Evolutionary conservation across 1,140 invertebrate genomes (phyloP).

Genomic region (Aphelenchoides besseyi): DNA sequence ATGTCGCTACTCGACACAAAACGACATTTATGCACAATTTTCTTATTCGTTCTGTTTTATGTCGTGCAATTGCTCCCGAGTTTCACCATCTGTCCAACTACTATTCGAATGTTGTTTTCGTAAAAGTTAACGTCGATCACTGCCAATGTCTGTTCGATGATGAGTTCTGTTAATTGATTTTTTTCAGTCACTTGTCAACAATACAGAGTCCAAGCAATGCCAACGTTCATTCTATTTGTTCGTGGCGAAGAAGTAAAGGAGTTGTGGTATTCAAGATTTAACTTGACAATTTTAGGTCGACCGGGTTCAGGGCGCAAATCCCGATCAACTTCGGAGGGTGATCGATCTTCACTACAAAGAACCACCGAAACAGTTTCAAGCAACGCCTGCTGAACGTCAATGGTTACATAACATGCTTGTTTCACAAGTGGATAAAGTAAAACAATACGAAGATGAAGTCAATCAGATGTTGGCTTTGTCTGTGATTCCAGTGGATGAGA

Average conservation of each 20-base stretch:
- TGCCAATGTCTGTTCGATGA: constrained; percentile 32
- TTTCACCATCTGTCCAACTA: constrained; percentile 42
- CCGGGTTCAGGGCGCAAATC: constrained; percentile 34
- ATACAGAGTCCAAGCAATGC: constrained; percentile 49
- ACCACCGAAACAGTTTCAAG: constrained; percentile 27
- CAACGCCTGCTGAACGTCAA: constrained; percentile 33
- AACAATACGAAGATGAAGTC: constrained; percentile 47
- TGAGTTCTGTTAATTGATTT: background rate
- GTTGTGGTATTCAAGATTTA: constrained; percentile 20
- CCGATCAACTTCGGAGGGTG: constrained; percentile 22
- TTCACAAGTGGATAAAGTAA: constrained; percentile 31
- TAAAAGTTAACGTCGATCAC: constrained; percentile 50
- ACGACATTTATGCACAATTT: too few relatives aligned
- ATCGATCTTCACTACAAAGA: constrained; percentile 25
- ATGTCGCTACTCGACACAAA: too few relatives aligned
- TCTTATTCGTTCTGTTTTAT: too few relatives aligned
- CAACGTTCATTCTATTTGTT: constrained; percentile 46
- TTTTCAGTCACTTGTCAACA: constrained; percentile 36
- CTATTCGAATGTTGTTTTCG: constrained; percentile 45
- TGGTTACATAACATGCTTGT: constrained; percentile 36
- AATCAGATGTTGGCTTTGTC: constrained; percentile 48
- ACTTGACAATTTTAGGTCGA: background rate
- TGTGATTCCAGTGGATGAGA: constrained; percentile 45
- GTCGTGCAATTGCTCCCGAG: constrained; percentile 45
- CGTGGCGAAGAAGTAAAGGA: constrained; percentile 38